Evolutionary conservation across 1,140 invertebrate species (phyloP), one percentile per base, ranked within the genome.

Genomic region (Drosophila repleta): DNA sequence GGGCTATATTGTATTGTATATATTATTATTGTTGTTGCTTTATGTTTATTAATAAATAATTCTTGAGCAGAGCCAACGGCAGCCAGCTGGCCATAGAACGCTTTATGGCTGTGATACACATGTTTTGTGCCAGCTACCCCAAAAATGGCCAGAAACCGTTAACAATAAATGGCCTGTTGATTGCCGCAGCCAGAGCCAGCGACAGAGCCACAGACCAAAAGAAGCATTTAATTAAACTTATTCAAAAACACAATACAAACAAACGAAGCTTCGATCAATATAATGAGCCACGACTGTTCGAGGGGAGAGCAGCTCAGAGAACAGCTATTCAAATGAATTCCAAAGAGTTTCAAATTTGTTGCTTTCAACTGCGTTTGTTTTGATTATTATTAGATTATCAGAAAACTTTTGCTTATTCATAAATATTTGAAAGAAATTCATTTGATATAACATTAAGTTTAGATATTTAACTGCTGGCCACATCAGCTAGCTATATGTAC

Each of bases 41-140:
- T 82, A 71, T 85, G 81, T 87, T 78, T 87, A 85, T 85, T 85
- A 85, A 85, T 85, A 85, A 85, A 85, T 85, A 85, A 87, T 85
- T 72, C 76, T 67, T 18, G 49, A 49, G 26, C 18, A 55, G 29
- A 21, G 45, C 52, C 62, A 24, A 52, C 24, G 11, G 32, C n/a
- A n/a, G n/a, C n/a, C n/a, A n/a, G 15, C 24, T 24, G 32, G 76
- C 61, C 57, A 72, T 83, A 64, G 68, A 46, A 69, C 46, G 68
- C 49, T 85, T 82, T 78, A 82, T 82, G 79, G 69, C 48, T 64
- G 39, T 21, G 49, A 62, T 66, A 82, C 79, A 82, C 78, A 60
- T 83, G 65, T 82, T 82, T 43, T 58, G 56, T 51, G 37, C 39
- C 24, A 35, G 39, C 32, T 21, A 11, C 32, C 8, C 58, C 65